These are phyloP conservation scores for Hyles vespertilio DNA, from an alignment of 1,140 invertebrate genomes.

Conservation along the genomic window DNA sequence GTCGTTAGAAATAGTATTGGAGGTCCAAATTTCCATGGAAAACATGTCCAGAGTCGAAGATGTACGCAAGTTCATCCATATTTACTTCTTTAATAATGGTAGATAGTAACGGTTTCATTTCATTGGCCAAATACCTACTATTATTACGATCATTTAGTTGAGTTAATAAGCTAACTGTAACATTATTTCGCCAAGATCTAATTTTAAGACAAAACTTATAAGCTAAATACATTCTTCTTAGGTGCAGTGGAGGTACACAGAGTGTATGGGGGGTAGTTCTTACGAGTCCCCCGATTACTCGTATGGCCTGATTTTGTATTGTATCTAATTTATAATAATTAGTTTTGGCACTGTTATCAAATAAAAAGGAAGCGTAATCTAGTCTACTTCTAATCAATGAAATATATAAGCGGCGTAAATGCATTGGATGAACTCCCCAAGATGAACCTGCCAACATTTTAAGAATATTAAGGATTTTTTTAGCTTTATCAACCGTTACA, in stretches of 20 bases:
- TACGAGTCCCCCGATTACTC: conserved; percentile 4
- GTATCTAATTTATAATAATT: conserved; percentile 1
- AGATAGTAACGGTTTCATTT: too few relatives aligned
- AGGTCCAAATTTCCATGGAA: too few relatives aligned
- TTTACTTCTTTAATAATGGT: too few relatives aligned
- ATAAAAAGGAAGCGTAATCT: conserved; percentile 1
- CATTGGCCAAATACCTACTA: too few relatives aligned
- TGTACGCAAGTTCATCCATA: too few relatives aligned
- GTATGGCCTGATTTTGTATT: conserved; percentile 3
- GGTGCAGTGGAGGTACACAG: not conserved
- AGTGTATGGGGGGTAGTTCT: conserved; percentile 8
- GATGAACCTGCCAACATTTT: conserved; percentile 14
- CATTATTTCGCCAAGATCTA: too few relatives aligned
- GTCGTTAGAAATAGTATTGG: too few relatives aligned
- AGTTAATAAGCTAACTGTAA: too few relatives aligned
- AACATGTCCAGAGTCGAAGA: too few relatives aligned
- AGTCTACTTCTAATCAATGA: conserved; percentile 6
- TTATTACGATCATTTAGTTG: too few relatives aligned
- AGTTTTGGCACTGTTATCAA: conserved; percentile 1
- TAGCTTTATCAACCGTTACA: conserved; percentile 1
- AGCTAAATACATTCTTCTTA: too few relatives aligned
- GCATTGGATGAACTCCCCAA: conserved; percentile 23
- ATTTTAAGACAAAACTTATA: too few relatives aligned
- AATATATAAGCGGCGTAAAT: conserved; percentile 17
- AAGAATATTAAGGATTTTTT: conserved; percentile 19